These are phyloP conservation scores for Lasioglossum leucozonium DNA, from an alignment of 2,888 invertebrate genomes.

Conservation along the genomic window DNA sequence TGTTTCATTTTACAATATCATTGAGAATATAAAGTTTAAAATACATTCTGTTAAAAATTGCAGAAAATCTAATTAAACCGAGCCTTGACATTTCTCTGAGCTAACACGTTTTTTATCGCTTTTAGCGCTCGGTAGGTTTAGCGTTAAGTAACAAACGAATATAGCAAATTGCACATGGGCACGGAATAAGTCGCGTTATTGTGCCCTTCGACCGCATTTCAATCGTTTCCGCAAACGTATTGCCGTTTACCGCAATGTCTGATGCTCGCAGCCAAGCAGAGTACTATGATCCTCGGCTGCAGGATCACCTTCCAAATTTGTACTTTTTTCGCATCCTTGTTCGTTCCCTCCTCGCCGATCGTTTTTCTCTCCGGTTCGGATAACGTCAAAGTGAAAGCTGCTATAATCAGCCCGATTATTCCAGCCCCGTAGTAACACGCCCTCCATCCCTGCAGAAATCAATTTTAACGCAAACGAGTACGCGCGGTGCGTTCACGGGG, in stretches of 20 bases:
- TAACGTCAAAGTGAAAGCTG: slow-evolving; percentile 90
- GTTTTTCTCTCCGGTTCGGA: slow-evolving; percentile 91
- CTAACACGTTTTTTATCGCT: no score
- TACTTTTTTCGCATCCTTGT: slow-evolving; percentile 85
- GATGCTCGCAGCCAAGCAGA: slow-evolving; percentile 94
- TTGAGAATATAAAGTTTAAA: no score
- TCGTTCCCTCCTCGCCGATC: slow-evolving; percentile 88
- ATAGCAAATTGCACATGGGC: no score
- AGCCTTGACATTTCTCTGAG: no score
- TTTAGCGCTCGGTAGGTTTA: no score
- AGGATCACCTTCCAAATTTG: slow-evolving; percentile 91
- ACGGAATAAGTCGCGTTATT: slow-evolving; percentile 29
- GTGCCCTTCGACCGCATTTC: slow-evolving; percentile 46
- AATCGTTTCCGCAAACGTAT: slow-evolving; percentile 55
- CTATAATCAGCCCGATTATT: slow-evolving; percentile 90
- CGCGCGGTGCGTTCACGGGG: neutral
- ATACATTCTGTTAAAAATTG: no score
- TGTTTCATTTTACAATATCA: no score
- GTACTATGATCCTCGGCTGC: slow-evolving; percentile 91
- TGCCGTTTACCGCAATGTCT: slow-evolving; percentile 90
- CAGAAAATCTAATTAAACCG: no score
- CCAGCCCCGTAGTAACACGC: slow-evolving; percentile 93
- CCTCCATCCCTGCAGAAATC: slow-evolving; percentile 89
- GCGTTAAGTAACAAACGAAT: no score
- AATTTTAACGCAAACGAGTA: neutral